Base-by-base conservation (phyloP, 2,797 vertebrate genomes). In the Pseudochirops corinnae region DNA sequence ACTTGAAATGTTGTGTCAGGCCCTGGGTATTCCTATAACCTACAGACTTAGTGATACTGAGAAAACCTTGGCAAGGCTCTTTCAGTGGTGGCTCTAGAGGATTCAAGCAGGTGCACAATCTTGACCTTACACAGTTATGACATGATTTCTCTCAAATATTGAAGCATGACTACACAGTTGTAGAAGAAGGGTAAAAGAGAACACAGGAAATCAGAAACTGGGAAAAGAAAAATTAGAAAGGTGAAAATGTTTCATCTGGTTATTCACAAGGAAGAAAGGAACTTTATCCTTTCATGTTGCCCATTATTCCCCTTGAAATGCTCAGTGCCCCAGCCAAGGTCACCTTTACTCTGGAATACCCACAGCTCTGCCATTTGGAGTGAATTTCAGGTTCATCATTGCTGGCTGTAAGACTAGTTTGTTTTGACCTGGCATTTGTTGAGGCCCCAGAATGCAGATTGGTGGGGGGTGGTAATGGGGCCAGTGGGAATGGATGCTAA, bases 191-290 rank as follows among this genome's bases (percentile, higher is more conserved):
- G 50, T 74, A 96, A 95, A 96, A 92, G 94, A 91, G 16, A 94
- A 96, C 94, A 87, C 46, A 7, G 74, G 92, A 97, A 97, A 97
- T 96, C 94, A 95, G 96, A 96, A 97, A 58, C 94, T 96, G 90
- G 57, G 92, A 95, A 96, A 96, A 96, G 82, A 92, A 98, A 58
- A 90, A 92, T 95, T 96, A n/a, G 0, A 53, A 96, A 96, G 90
- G 57, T n/a, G 62, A 96, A 94, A 97, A 93, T 29, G 46, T 55
- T 93, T 97, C 92, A 46, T 97, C 92, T 96, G 62, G 62, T 95
- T 94, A 95, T 93, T 67, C 91, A 39, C 6, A n/a, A 53, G 67
- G 28, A 53, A 91, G 91, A 74, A 90, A 95, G 56, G 50, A 62
- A 91, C 58, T 31, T 60, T 62, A 57, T 53, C 29, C 52, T 52